Percentiles rank a stretch among this genome's conserved stretches.
Evolutionary conservation across 2,888 invertebrate genomes (phyloP).

Genomic region (Syrista parreyssii): DNA sequence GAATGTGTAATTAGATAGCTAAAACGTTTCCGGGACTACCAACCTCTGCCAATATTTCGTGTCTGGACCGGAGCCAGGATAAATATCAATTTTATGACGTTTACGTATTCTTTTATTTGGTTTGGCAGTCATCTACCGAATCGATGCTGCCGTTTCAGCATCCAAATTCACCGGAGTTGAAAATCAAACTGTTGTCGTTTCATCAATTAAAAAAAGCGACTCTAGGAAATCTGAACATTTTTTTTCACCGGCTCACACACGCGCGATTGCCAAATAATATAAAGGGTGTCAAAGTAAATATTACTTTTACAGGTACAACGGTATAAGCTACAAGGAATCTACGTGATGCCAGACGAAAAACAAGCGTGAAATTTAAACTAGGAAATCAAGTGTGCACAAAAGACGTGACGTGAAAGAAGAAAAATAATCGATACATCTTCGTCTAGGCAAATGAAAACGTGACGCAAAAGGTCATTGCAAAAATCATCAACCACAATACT

Average conservation of each 20-base stretch:
- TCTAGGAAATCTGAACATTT: neutral
- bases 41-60: constrained; percentile 32
- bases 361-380: neutral
- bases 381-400: neutral
- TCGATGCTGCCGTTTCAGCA: constrained; percentile 23
- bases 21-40: constrained; percentile 23
- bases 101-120: constrained; percentile 36
- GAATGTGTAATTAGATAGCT: neutral
- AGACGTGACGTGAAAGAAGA: neutral
- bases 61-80: constrained; percentile 48
- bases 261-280: no score
- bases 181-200: neutral
- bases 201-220: neutral
- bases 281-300: no score
- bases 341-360: no score
- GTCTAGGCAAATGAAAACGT: neutral
- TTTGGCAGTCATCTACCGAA: constrained; percentile 26
- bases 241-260: no score
- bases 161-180: neutral
- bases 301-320: neutral
- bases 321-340: neutral
- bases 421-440: neutral
- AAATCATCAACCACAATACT: constrained; percentile 26
- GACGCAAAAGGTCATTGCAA: neutral
- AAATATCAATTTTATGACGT: constrained; percentile 54